These are phyloP conservation scores for Pseudolycoriella hygida DNA, from an alignment of 2,888 invertebrate genomes.

Conservation along the genomic window DNA sequence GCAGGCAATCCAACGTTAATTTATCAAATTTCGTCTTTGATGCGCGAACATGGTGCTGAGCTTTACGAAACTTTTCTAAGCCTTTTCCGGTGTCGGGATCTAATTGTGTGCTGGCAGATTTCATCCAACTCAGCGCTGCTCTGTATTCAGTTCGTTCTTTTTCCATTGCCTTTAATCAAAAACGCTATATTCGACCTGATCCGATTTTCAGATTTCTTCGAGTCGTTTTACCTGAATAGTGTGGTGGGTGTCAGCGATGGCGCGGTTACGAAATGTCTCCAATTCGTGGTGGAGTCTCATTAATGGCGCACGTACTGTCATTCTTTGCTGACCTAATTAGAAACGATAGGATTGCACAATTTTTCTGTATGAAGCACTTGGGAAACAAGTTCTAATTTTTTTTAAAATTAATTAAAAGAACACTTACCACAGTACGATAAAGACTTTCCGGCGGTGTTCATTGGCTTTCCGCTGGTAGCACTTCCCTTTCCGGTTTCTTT, in stretches of 20 bases:
- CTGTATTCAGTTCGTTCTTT: slow-evolving; percentile 89
- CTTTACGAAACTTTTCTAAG: slow-evolving; percentile 88
- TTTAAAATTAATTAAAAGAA: no score
- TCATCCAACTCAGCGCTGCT: slow-evolving; percentile 96
- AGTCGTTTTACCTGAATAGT: slow-evolving; percentile 61
- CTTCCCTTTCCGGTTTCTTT: slow-evolving; percentile 84
- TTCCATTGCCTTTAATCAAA: slow-evolving; percentile 47
- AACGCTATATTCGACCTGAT: no score
- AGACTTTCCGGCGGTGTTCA: slow-evolving; percentile 69
- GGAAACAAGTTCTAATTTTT: no score
- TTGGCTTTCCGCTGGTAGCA: slow-evolving; percentile 70
- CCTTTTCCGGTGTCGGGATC: slow-evolving; percentile 95
- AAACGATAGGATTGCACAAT: no score
- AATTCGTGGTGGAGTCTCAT: slow-evolving; percentile 84
- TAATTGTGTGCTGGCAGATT: slow-evolving; percentile 83
- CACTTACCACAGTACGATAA: slow-evolving; percentile 58
- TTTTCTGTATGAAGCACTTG: no score
- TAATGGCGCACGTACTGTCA: slow-evolving; percentile 71
- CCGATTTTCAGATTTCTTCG: no score
- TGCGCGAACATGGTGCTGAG: slow-evolving; percentile 57
- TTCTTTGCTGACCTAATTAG: slow-evolving; percentile 50
- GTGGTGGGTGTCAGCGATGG: slow-evolving; percentile 79
- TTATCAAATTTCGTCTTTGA: slow-evolving; percentile 84
- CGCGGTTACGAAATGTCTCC: slow-evolving; percentile 90
- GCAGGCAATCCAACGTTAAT: slow-evolving; percentile 83